These are phyloP conservation scores for Cydia amplana DNA, from an alignment of 1,140 invertebrate species.

Conservation along the genomic window DNA sequence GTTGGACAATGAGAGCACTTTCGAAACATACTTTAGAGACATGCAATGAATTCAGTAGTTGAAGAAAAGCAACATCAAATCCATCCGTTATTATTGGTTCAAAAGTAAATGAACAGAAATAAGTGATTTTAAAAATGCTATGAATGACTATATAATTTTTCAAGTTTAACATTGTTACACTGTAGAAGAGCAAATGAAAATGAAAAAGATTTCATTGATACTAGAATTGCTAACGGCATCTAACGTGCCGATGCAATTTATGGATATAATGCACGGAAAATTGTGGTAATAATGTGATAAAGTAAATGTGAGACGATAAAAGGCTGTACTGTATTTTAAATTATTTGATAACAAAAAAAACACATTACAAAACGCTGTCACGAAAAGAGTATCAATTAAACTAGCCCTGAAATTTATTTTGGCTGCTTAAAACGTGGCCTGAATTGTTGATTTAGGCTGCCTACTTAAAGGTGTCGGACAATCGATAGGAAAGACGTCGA, in stretches of 20 bases:
- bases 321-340: not conserved
- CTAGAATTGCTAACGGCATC: too few relatives aligned
- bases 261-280: too few relatives aligned
- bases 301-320: too few relatives aligned
- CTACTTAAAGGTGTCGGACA: not conserved
- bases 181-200: too few relatives aligned
- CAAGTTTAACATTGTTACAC: too few relatives aligned
- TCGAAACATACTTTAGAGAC: constrained; percentile 7
- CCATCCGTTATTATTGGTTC: too few relatives aligned
- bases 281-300: too few relatives aligned
- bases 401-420: constrained; percentile 5
- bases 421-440: constrained; percentile 4
- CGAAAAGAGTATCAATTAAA: not conserved
- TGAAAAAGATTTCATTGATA: too few relatives aligned
- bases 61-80: not conserved
- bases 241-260: too few relatives aligned
- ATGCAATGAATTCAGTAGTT: not conserved
- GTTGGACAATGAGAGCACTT: constrained; percentile 25
- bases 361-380: not conserved
- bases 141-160: too few relatives aligned
- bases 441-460: constrained; percentile 21
- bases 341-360: not conserved
- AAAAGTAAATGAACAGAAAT: not conserved
- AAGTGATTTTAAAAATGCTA: too few relatives aligned
- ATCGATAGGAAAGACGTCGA: constrained; percentile 9